A percentile compares a stretch with the other conserved stretches of the same genome.
phyloP scores from a whole-genome alignment of 2,888 invertebrate genomes.

The Trachelus stipa region DNA sequence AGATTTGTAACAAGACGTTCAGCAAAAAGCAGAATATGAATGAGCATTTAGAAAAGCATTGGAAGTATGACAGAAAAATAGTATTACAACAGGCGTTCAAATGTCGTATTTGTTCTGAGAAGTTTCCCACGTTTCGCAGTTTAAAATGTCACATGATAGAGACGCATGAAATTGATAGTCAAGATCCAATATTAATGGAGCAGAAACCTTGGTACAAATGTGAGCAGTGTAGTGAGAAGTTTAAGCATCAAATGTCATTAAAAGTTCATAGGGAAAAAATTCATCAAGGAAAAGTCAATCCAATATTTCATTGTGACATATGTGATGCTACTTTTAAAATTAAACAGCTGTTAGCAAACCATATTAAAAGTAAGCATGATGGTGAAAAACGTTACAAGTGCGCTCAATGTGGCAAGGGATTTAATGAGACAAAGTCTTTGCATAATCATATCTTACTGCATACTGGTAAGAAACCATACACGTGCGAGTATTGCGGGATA shows the following conservation, averaged over 20 bases:
- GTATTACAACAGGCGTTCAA: conserved; percentile 33
- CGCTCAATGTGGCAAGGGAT: conserved; percentile 40
- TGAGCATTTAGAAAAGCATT: conserved; percentile 46
- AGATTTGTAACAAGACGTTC: conserved; percentile 40
- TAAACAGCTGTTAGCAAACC: conserved; percentile 40
- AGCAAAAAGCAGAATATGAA: conserved; percentile 46
- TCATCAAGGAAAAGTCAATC: conserved; percentile 38
- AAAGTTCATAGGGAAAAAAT: conserved; percentile 41
- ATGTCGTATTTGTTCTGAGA: conserved; percentile 35
- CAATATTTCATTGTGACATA: conserved; percentile 34
- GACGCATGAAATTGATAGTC: conserved; percentile 33
- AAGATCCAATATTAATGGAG: conserved; percentile 37
- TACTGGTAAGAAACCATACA: conserved; percentile 38
- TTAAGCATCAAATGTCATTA: conserved; percentile 46
- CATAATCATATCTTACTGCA: conserved; percentile 41
- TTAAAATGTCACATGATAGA: conserved; percentile 40
- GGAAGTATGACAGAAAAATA: conserved; percentile 40
- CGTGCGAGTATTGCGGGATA: conserved; percentile 38
- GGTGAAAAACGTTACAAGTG: conserved; percentile 43
- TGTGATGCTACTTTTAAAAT: conserved; percentile 35
- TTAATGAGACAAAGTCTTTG: conserved; percentile 40
- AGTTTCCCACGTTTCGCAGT: conserved; percentile 41
- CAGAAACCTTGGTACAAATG: conserved; percentile 44
- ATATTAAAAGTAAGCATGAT: conserved; percentile 40
- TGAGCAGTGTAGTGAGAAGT: conserved; percentile 38